These are phyloP conservation scores for Eupithecia insigniata DNA, from an alignment of 2,888 invertebrate species.

Conservation along the genomic window DNA sequence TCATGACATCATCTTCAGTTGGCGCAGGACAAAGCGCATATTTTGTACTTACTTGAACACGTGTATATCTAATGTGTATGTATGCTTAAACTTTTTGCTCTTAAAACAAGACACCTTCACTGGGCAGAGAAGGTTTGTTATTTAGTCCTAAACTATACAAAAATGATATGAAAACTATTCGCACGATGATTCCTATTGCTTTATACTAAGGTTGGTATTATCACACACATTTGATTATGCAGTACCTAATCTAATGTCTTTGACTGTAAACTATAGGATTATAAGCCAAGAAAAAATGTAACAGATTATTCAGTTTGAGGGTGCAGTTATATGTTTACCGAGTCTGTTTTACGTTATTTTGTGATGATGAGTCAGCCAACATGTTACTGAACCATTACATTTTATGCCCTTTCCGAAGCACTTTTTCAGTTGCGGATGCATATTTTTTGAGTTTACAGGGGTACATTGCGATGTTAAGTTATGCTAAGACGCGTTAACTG, in stretches of 20 bases:
- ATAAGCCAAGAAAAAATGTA: neutral
- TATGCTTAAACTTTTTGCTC: neutral
- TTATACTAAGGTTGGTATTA: conserved; percentile 6
- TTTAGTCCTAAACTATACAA: conserved; percentile 11
- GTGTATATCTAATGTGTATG: neutral
- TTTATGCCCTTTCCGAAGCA: neutral
- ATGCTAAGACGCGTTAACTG: neutral
- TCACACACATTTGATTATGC: conserved; percentile 11
- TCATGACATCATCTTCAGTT: neutral
- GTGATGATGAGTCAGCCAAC: neutral
- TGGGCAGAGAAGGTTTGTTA: neutral
- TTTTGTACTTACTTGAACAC: neutral
- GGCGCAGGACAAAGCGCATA: neutral
- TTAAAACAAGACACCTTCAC: neutral
- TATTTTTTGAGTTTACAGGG: neutral
- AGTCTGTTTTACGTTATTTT: neutral
- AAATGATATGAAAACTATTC: conserved; percentile 15
- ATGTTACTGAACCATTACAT: neutral
- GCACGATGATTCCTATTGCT: conserved; percentile 14
- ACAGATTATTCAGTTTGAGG: neutral
- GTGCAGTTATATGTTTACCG: neutral
- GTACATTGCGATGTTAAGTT: neutral
- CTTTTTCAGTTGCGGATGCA: neutral
- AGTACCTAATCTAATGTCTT: neutral
- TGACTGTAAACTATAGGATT: neutral